Evolutionary conservation across 2,113 vertebrate genomes (phyloP).

Genomic region (Orcinus orca): DNA sequence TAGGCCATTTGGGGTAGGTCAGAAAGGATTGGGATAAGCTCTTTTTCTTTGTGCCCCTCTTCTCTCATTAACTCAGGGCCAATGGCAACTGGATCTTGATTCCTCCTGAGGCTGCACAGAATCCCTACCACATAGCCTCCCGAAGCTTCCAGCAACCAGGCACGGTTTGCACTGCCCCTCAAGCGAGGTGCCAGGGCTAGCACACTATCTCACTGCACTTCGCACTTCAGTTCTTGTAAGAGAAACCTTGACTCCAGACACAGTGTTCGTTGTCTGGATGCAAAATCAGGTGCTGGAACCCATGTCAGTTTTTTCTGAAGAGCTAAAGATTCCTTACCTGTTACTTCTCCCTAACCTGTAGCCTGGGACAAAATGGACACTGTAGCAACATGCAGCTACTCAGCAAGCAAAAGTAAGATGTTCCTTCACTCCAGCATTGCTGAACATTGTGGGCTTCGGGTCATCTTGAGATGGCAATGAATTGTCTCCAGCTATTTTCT

Average conservation of each 20-base stretch:
- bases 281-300: background rate
- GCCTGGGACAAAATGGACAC: background rate
- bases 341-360: background rate
- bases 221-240: background rate
- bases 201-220: background rate
- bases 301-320: background rate
- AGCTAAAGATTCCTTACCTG: background rate
- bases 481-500: background rate
- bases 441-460: background rate
- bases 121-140: background rate
- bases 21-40: background rate
- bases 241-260: background rate
- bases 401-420: background rate
- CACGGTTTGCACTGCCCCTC: too few relatives aligned
- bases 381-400: background rate
- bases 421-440: background rate
- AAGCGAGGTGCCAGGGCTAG: background rate
- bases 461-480: background rate
- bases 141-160: background rate
- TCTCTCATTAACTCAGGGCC: background rate
- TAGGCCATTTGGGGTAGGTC: background rate
- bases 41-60: background rate
- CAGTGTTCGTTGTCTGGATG: background rate
- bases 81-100: background rate
- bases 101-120: background rate